Evolutionary conservation across 2,888 invertebrate genomes (phyloP).

Genomic region (Dolomedes plantarius): DNA sequence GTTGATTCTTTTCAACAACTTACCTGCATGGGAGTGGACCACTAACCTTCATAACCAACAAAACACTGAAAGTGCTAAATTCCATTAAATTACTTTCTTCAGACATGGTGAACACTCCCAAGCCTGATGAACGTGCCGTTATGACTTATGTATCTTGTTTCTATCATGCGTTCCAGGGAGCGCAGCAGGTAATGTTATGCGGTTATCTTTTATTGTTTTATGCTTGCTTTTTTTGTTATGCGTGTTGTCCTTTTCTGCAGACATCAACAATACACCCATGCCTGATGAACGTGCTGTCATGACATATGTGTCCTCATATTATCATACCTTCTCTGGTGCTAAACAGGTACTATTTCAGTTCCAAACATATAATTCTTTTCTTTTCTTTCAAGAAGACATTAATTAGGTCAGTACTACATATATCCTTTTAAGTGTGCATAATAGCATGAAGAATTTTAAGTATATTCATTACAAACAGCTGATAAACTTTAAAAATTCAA

Average conservation of each 20-base stretch:
- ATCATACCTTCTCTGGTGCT: slow-evolving; percentile 99
- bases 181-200: slow-evolving; percentile 88
- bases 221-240: neutral
- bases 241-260: slow-evolving; percentile 77
- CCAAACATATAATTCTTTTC: neutral
- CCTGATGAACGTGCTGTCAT: slow-evolving; percentile 99
- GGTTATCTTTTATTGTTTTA: neutral
- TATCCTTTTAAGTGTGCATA: too few species aligned
- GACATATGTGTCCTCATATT: slow-evolving; percentile 99
- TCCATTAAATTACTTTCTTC: slow-evolving; percentile 29
- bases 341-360: slow-evolving; percentile 87
- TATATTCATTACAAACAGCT: too few species aligned
- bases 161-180: slow-evolving; percentile 99
- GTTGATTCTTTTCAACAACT: slow-evolving; percentile 13
- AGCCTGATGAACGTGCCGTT: slow-evolving; percentile 99
- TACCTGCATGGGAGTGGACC: slow-evolving; percentile 61
- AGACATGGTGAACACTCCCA: slow-evolving; percentile 99
- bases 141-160: slow-evolving; percentile 99
- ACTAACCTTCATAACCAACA: slow-evolving; percentile 38
- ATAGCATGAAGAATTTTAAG: too few species aligned
- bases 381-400: too few species aligned
- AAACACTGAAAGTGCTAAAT: slow-evolving; percentile 2
- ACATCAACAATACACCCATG: slow-evolving; percentile 98
- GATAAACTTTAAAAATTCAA: too few species aligned
- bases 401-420: too few species aligned